Percentiles rank a stretch among this genome's conserved stretches.
Conservation (phyloP, 2,113 vertebrate genomes). For the Erythrolamprus reginae region DNA sequence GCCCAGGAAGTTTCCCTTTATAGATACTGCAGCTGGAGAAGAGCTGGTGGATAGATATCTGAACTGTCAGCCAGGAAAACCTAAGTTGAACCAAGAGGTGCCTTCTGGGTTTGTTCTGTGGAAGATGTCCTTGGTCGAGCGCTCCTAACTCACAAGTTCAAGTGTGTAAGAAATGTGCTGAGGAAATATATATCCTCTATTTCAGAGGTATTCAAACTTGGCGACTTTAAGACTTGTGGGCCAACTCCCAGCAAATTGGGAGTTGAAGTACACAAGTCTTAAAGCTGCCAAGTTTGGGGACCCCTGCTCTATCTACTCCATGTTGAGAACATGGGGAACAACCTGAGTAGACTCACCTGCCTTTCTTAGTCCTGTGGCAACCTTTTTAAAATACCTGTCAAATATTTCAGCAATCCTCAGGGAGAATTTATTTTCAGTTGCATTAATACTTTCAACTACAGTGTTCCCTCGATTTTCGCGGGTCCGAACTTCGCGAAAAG, state of each 20-base stretch:
- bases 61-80: constrained; percentile 50
- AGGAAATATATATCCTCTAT: background rate
- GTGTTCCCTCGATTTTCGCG: too few species aligned
- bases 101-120: background rate
- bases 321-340: background rate
- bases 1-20: constrained; percentile 42
- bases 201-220: too few species aligned
- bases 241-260: too few species aligned
- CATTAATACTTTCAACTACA: background rate
- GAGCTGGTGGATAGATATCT: constrained; percentile 39
- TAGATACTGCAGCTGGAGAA: constrained; percentile 38
- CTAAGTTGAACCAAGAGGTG: constrained; percentile 37
- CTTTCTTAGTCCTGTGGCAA: background rate
- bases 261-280: too few species aligned
- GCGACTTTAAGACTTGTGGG: too few species aligned
- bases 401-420: background rate
- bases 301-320: background rate
- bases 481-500: too few species aligned
- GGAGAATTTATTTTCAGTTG: background rate
- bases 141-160: background rate
- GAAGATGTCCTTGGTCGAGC: background rate
- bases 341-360: background rate
- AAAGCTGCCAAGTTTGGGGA: too few species aligned
- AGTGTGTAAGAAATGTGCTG: background rate
- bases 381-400: background rate